These are phyloP conservation scores for Gobio gobio DNA, from an alignment of 2,113 vertebrate genomes.

Conservation along the genomic window DNA sequence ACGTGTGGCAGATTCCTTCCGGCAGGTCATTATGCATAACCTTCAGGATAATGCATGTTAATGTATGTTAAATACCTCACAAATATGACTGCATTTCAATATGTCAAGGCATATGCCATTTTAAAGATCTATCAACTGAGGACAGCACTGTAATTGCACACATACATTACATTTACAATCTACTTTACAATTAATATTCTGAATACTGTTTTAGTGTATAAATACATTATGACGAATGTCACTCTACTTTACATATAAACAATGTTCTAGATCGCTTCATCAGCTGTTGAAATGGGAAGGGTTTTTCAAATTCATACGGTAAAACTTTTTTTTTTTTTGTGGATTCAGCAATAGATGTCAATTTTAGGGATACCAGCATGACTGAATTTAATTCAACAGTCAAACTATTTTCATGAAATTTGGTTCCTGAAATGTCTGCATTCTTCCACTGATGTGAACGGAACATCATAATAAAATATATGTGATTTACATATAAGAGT, in stretches of 20 bases:
- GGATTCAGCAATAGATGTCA: background rate
- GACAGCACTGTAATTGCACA: slow-evolving; percentile 37
- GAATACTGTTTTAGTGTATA: background rate
- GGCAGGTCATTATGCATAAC: slow-evolving; percentile 35
- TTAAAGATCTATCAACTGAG: slow-evolving; percentile 14
- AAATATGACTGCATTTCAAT: slow-evolving; percentile 57
- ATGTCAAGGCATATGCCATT: slow-evolving; percentile 29
- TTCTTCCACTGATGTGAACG: background rate
- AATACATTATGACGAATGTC: background rate
- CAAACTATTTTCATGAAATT: background rate
- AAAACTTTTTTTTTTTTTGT: too few species aligned
- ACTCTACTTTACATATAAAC: background rate
- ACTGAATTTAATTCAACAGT: background rate
- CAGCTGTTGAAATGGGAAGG: too few species aligned
- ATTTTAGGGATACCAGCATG: background rate
- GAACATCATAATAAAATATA: background rate
- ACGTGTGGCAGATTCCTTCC: background rate
- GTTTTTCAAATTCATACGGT: too few species aligned
- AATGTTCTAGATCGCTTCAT: background rate
- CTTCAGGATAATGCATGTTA: slow-evolving; percentile 59
- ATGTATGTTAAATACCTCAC: slow-evolving; percentile 47
- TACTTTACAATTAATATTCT: background rate
- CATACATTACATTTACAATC: background rate
- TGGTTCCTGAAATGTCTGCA: background rate
- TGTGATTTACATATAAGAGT: background rate